phyloP scores from a whole-genome alignment of 2,113 vertebrate species.

The Gnathonemus longibarbis region DNA sequence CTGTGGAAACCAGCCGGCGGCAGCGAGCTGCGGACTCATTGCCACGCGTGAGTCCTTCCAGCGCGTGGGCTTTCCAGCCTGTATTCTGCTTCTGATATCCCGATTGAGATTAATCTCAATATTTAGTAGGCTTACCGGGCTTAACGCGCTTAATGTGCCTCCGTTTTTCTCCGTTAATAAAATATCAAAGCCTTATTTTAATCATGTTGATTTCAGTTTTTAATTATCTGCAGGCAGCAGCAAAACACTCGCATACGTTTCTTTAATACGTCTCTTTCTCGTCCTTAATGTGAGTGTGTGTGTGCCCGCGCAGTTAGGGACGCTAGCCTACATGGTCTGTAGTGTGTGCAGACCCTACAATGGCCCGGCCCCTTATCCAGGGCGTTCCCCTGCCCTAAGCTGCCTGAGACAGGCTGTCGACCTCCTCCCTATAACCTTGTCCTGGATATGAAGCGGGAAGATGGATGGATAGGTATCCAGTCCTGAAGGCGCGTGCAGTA shows the following conservation, averaged over 20 bases:
- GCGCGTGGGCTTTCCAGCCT: background rate
- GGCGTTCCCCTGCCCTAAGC: background rate
- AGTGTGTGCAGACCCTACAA: background rate
- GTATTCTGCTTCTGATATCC: background rate
- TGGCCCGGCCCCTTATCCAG: background rate
- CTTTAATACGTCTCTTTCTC: background rate
- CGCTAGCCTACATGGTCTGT: background rate
- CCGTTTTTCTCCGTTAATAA: background rate
- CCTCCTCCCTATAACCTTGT: background rate
- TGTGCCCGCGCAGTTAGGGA: background rate
- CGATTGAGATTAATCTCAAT: background rate
- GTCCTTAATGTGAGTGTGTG: background rate
- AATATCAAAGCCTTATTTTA: background rate
- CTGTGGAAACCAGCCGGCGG: background rate
- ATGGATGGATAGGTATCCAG: background rate
- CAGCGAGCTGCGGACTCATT: background rate
- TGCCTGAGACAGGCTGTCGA: background rate
- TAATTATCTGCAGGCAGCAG: background rate
- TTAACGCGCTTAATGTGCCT: background rate
- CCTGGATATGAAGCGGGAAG: background rate
- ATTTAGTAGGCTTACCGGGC: background rate
- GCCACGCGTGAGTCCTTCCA: background rate
- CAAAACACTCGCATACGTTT: background rate
- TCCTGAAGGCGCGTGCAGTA: background rate
- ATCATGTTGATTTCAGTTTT: background rate